A percentile compares a stretch with the other conserved stretches of the same genome.
phyloP scores from a whole-genome alignment of 2,888 invertebrate species.

The Chloromyia formosa region DNA sequence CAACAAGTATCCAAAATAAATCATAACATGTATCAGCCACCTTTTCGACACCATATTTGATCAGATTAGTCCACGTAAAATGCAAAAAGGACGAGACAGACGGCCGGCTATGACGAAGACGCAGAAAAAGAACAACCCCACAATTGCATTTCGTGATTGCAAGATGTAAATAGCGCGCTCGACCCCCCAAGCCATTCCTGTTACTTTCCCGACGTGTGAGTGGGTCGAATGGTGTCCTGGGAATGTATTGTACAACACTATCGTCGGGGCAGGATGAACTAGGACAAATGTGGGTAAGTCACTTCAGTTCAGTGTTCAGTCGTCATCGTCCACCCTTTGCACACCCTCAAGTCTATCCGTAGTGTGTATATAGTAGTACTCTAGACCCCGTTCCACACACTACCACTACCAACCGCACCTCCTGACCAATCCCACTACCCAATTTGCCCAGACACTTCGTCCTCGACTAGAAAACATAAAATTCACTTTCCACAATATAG shows the following conservation, averaged over 20 bases:
- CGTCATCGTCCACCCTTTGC: neutral
- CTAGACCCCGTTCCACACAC: neutral
- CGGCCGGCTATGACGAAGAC: too few relatives aligned
- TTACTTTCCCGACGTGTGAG: slow-evolving; percentile 8
- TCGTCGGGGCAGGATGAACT: neutral
- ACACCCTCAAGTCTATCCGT: neutral
- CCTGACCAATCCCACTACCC: slow-evolving; percentile 4
- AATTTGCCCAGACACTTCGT: slow-evolving; percentile 19
- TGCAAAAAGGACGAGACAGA: neutral
- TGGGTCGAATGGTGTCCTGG: too few relatives aligned
- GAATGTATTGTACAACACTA: neutral
- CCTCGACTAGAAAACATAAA: neutral
- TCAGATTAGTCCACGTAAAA: neutral
- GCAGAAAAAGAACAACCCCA: neutral
- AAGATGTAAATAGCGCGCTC: neutral
- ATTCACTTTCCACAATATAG: neutral
- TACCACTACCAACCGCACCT: neutral
- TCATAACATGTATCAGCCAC: neutral
- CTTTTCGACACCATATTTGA: neutral
- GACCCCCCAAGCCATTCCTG: neutral
- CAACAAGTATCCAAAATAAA: neutral
- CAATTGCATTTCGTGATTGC: neutral
- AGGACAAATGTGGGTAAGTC: slow-evolving; percentile 20
- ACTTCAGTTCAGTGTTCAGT: neutral
- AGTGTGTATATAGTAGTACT: neutral